Percentiles rank a stretch among this genome's conserved stretches.
phyloP scores from a whole-genome alignment of 2,888 invertebrate species.

The Cenopis cana region DNA sequence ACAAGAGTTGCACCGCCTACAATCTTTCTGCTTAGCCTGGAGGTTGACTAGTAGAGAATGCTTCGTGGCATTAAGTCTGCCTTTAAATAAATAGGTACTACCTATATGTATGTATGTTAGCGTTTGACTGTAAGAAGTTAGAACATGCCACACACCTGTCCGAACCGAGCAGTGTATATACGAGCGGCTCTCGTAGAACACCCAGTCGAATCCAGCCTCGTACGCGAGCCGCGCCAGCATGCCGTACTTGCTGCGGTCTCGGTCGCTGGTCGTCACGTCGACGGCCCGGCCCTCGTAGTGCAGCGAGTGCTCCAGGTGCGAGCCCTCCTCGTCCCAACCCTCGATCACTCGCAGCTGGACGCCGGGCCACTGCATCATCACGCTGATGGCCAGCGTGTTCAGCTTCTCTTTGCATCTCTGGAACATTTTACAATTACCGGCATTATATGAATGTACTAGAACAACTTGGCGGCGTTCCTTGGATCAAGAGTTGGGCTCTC shows the following conservation, averaged over 20 bases:
- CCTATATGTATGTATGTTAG: too few species aligned
- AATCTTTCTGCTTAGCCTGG: too few species aligned
- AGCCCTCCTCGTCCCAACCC: constrained; percentile 96
- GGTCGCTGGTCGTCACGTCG: constrained; percentile 97
- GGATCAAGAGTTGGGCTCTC: too few species aligned
- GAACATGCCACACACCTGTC: constrained; percentile 89
- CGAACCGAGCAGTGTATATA: constrained; percentile 99
- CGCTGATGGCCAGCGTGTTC: constrained; percentile 96
- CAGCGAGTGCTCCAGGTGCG: constrained; percentile 91
- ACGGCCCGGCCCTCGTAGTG: constrained; percentile 99
- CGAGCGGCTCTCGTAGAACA: constrained; percentile 96
- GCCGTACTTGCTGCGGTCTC: constrained; percentile 96
- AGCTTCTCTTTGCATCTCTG: constrained; percentile 98
- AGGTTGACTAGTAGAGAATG: too few species aligned
- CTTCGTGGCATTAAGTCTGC: too few species aligned
- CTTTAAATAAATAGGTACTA: too few species aligned
- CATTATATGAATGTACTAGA: not conserved
- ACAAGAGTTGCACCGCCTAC: too few species aligned
- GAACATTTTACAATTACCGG: constrained; percentile 65
- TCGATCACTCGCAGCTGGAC: constrained; percentile 96
- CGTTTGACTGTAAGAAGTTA: not conserved
- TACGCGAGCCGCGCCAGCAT: constrained; percentile 98
- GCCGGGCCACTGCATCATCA: constrained; percentile 99
- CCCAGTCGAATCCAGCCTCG: constrained; percentile 99
- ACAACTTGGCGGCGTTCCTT: too few species aligned